Percentiles rank a stretch among this genome's conserved stretches.
Conservation (phyloP, 1,140 invertebrate species). For the Bombus fervidus region DNA sequence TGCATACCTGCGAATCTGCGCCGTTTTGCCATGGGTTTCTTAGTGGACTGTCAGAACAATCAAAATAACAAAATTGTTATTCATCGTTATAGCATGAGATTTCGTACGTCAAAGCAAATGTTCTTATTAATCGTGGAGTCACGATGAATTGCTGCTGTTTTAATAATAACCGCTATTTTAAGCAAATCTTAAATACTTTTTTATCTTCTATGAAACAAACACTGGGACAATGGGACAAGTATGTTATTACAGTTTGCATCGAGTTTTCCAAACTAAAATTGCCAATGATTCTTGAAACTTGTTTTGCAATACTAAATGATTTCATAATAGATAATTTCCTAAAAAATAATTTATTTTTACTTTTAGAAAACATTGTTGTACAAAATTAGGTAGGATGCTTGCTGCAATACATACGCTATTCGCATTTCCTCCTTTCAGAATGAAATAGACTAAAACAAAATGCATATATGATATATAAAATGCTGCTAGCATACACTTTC, state of each 20-base stretch:
- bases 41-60: conserved; percentile 80
- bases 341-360: neutral
- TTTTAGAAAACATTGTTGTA: neutral
- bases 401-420: conserved; percentile 29
- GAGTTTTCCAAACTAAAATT: conserved; percentile 13
- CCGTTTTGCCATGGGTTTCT: conserved; percentile 79
- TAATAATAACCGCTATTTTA: conserved; percentile 30
- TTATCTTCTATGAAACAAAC: conserved; percentile 68
- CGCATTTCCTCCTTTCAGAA: neutral
- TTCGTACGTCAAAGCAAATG: conserved; percentile 60
- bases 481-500: conserved; percentile 4
- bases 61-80: conserved; percentile 77
- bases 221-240: conserved; percentile 71
- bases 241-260: conserved; percentile 29
- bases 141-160: conserved; percentile 42
- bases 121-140: conserved; percentile 57
- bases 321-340: neutral
- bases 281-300: neutral
- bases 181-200: conserved; percentile 31
- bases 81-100: conserved; percentile 59
- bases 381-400: conserved; percentile 20
- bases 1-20: conserved; percentile 80
- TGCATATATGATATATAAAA: conserved; percentile 22
- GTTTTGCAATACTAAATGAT: neutral
- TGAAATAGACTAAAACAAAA: conserved; percentile 11